Evolutionary conservation across 1,140 invertebrate species (phyloP).

Genomic region (Habropoda laboriosa): DNA sequence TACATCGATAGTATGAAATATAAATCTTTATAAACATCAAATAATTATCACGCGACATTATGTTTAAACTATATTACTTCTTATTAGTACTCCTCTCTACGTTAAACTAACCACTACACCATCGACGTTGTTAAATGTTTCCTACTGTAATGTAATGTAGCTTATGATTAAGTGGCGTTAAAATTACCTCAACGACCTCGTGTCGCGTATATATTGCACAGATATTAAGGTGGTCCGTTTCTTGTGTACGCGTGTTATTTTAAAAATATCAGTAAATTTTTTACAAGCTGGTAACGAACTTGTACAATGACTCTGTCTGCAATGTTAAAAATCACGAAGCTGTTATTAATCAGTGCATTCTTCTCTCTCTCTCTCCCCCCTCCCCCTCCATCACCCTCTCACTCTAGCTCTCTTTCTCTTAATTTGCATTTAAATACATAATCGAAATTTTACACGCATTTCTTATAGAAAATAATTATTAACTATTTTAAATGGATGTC

Average conservation of each 20-base stretch:
- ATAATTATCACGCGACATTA: not conserved
- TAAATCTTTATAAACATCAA: slow-evolving; percentile 45
- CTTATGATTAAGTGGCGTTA: not conserved
- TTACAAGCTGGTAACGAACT: slow-evolving; percentile 5
- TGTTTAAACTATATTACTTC: not conserved
- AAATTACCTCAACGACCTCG: not conserved
- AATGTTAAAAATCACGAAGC: slow-evolving; percentile 10
- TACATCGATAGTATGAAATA: slow-evolving; percentile 39
- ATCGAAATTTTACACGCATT: slow-evolving; percentile 26
- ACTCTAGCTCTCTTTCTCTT: slow-evolving; percentile 12
- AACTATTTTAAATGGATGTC: slow-evolving; percentile 33
- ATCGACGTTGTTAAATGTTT: not conserved
- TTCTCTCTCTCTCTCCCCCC: slow-evolving; percentile 18
- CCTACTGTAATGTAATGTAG: not conserved
- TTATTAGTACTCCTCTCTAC: not conserved
- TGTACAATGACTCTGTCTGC: not conserved
- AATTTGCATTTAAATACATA: slow-evolving; percentile 16
- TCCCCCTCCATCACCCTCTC: too few relatives aligned
- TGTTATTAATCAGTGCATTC: slow-evolving; percentile 32
- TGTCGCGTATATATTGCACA: slow-evolving; percentile 21
- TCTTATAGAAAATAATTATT: slow-evolving; percentile 26
- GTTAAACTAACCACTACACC: not conserved
- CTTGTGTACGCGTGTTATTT: slow-evolving; percentile 5
- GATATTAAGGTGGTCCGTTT: slow-evolving; percentile 25
- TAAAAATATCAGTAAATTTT: slow-evolving; percentile 36